Percentiles rank a stretch among this genome's conserved stretches.
Evolutionary conservation across 2,888 invertebrate species (phyloP).

Genomic region (Ophioninae sp.): DNA sequence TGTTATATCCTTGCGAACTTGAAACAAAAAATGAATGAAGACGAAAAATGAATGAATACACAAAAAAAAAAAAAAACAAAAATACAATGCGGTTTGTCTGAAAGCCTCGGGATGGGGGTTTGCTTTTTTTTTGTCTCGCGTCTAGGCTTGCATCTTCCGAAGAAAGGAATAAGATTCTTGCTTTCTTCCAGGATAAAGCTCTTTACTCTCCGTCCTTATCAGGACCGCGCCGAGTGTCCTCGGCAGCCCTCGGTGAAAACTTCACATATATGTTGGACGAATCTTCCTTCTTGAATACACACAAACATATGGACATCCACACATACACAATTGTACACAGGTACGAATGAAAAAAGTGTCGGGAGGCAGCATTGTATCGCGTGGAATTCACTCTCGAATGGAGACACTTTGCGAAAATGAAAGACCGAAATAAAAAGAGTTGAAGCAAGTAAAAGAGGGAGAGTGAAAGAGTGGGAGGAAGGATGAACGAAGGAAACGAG

Average conservation of each 20-base stretch:
- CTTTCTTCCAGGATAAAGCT: conserved; percentile 37
- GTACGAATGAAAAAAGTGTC: conserved; percentile 3
- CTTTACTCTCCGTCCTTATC: conserved; percentile 43
- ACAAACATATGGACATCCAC: conserved; percentile 3
- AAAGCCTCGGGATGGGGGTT: conserved; percentile 17
- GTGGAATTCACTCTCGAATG: conserved; percentile 41
- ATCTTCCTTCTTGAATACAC: background rate
- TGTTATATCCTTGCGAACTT: conserved; percentile 26
- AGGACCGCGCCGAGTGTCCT: conserved; percentile 8
- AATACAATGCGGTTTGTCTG: background rate
- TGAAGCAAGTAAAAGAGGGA: background rate
- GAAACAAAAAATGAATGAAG: conserved; percentile 2
- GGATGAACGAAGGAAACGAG: conserved; percentile 36
- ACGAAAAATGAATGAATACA: background rate
- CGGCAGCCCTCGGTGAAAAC: background rate
- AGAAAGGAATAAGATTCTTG: conserved; percentile 29
- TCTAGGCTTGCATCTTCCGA: conserved; percentile 14
- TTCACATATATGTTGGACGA: conserved; percentile 12
- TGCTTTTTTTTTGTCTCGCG: conserved; percentile 15
- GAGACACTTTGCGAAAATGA: conserved; percentile 17
- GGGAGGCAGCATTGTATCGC: conserved; percentile 34
- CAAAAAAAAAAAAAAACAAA: background rate
- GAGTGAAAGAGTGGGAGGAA: background rate
- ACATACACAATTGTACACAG: background rate
- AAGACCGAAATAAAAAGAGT: background rate